A percentile compares a stretch with the other conserved stretches of the same genome.
Evolutionary conservation across 2,113 vertebrate genomes (phyloP).

Genomic region (Eubucco bourcierii): DNA sequence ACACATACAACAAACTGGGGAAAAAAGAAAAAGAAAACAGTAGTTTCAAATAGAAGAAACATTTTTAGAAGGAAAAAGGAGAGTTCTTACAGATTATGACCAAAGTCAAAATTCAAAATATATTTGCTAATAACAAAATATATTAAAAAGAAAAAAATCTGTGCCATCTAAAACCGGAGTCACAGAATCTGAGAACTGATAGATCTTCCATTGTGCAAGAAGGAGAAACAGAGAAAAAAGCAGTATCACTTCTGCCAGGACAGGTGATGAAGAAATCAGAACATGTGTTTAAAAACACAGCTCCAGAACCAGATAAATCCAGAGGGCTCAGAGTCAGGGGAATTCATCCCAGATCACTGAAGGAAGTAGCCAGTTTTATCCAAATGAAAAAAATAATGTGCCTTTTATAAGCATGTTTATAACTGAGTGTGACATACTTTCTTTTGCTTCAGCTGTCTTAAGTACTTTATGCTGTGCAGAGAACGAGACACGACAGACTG

Average conservation of each 20-base stretch:
- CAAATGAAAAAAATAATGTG: not conserved
- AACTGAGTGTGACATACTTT: not conserved
- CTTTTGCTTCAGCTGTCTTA: not conserved
- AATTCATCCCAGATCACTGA: not conserved
- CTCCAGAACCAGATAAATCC: constrained; percentile 15
- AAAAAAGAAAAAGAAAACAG: not conserved
- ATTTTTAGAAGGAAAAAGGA: not conserved
- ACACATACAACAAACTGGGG: not conserved
- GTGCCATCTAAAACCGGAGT: not conserved
- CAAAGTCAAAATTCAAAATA: not conserved
- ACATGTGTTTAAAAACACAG: constrained; percentile 40
- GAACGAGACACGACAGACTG: not conserved
- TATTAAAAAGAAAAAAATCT: not conserved
- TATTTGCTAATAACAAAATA: not conserved
- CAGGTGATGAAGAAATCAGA: constrained; percentile 54
- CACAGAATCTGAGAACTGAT: constrained; percentile 2
- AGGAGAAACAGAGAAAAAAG: constrained; percentile 3
- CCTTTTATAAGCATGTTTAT: constrained; percentile 1
- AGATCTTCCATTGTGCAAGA: constrained; percentile 40
- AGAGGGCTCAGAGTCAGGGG: not conserved
- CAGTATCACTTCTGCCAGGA: constrained; percentile 3
- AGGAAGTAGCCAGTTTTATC: not conserved
- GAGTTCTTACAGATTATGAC: not conserved
- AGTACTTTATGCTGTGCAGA: not conserved
- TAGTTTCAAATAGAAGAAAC: not conserved